These are phyloP conservation scores for Orthosia gracilis DNA, from an alignment of 2,888 invertebrate species.

Conservation along the genomic window DNA sequence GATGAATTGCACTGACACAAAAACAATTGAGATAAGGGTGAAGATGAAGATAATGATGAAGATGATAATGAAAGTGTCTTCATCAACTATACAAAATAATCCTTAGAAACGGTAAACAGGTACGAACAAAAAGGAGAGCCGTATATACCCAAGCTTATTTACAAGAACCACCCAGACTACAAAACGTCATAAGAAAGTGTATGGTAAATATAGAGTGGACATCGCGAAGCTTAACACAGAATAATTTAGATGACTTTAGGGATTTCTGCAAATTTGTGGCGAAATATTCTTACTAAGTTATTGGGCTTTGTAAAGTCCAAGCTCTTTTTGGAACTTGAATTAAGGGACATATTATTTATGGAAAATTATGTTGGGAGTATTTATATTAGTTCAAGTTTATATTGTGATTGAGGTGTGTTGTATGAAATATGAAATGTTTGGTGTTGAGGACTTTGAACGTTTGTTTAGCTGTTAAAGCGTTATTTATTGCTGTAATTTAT, in stretches of 20 bases:
- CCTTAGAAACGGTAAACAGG: slow-evolving; percentile 12
- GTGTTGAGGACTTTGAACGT: not conserved
- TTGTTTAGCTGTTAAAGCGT: too few relatives aligned
- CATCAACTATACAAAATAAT: not conserved
- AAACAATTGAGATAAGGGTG: not conserved
- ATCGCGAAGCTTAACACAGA: slow-evolving; percentile 50
- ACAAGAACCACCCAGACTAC: slow-evolving; percentile 84
- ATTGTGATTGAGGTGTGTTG: not conserved
- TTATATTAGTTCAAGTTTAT: not conserved
- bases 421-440: not conserved
- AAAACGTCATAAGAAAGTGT: slow-evolving; percentile 82
- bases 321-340: slow-evolving; percentile 12
- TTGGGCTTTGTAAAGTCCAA: slow-evolving; percentile 33
- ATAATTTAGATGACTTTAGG: slow-evolving; percentile 56
- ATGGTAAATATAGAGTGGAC: slow-evolving; percentile 79
- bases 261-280: slow-evolving; percentile 47
- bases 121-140: slow-evolving; percentile 34
- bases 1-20: not conserved
- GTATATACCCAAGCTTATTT: slow-evolving; percentile 71
- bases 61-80: not conserved
- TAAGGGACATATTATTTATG: slow-evolving; percentile 11
- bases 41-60: not conserved
- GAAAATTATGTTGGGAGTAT: slow-evolving; percentile 15
- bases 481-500: not conserved
- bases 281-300: slow-evolving; percentile 49